These are phyloP conservation scores for Eupelmus urozonus DNA, from an alignment of 2,888 invertebrate genomes.

Conservation along the genomic window DNA sequence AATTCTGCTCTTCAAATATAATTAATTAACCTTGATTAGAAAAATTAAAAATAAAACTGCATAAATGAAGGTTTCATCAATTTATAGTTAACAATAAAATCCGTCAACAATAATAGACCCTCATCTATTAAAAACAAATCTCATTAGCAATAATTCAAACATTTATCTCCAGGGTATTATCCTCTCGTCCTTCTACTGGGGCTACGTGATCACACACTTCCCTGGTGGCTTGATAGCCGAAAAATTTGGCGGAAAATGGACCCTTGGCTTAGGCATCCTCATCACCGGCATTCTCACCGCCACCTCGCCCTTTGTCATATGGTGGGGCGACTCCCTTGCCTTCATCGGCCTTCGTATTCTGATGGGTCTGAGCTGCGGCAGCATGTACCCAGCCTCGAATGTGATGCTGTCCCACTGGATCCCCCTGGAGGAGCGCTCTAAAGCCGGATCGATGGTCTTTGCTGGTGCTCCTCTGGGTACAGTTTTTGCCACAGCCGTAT, in stretches of 20 bases:
- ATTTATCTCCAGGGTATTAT: conserved; percentile 86
- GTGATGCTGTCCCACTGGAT: conserved; percentile 90
- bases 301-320: conserved; percentile 86
- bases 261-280: conserved; percentile 88
- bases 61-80: no score
- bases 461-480: conserved; percentile 87
- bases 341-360: conserved; percentile 86
- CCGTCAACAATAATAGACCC: background rate
- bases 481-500: conserved; percentile 82
- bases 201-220: conserved; percentile 89
- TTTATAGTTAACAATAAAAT: background rate
- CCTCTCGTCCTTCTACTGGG: conserved; percentile 90
- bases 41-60: background rate
- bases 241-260: conserved; percentile 90
- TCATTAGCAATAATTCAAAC: background rate
- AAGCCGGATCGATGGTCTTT: conserved; percentile 88
- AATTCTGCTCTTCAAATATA: no score
- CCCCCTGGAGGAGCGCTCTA: conserved; percentile 83
- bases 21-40: background rate
- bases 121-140: no score
- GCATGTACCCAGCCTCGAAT: conserved; percentile 90
- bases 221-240: conserved; percentile 91
- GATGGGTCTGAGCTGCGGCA: conserved; percentile 91
- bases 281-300: conserved; percentile 90
- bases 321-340: conserved; percentile 83